These are phyloP conservation scores for Erethizon dorsatum DNA, from an alignment of 2,797 vertebrate species.

Conservation along the genomic window DNA sequence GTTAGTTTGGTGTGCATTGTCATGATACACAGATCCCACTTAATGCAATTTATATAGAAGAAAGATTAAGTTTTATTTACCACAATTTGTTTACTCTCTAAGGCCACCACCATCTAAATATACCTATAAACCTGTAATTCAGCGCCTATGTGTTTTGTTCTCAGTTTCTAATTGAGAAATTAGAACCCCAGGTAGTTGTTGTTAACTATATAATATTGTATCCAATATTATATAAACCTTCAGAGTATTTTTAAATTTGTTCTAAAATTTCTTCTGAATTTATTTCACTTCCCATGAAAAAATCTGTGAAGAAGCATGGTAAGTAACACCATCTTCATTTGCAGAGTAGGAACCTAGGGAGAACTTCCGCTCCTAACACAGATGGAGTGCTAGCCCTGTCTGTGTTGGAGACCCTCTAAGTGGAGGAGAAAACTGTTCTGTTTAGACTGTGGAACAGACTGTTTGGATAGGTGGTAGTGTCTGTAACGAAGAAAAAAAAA, in stretches of 20 bases:
- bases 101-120: neutral
- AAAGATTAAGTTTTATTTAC: slow-evolving; percentile 45
- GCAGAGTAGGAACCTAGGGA: neutral
- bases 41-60: slow-evolving; percentile 11
- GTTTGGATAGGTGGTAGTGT: neutral
- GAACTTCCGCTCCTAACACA: neutral
- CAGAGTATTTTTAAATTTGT: neutral
- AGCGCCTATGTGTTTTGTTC: neutral
- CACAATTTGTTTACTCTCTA: neutral
- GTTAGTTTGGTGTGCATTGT: neutral
- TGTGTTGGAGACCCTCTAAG: neutral
- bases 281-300: slow-evolving; percentile 17
- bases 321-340: neutral
- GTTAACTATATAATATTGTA: neutral
- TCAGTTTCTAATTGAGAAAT: neutral
- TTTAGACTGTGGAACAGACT: neutral
- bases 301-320: neutral
- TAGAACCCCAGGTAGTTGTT: slow-evolving; percentile 13
- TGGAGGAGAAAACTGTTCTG: slow-evolving; percentile 6
- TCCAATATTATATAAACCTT: neutral
- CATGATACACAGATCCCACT: neutral
- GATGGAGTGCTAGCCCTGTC: neutral
- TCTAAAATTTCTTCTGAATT: slow-evolving; percentile 42
- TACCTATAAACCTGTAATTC: neutral
- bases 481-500: neutral